A percentile compares a stretch with the other conserved stretches of the same genome.
Evolutionary conservation across 2,113 vertebrate genomes (phyloP).

Genomic region (Xiphophorus maculatus): DNA sequence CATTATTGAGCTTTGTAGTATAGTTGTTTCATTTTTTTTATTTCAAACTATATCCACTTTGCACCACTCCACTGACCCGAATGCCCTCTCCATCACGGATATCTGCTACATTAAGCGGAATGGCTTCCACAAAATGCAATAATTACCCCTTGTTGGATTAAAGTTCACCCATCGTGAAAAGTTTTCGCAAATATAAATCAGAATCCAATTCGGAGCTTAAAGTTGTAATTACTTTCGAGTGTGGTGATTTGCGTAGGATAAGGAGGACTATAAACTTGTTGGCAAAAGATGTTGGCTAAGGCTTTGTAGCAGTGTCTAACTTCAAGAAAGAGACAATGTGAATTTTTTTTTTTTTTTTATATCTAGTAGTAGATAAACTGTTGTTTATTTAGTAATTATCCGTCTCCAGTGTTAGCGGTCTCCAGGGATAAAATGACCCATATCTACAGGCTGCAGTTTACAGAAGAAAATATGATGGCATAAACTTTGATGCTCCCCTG

Average conservation of each 20-base stretch:
- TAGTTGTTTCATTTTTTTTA: neutral
- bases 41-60: neutral
- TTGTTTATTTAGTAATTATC: neutral
- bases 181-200: neutral
- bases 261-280: neutral
- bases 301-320: neutral
- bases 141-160: neutral
- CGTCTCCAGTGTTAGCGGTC: neutral
- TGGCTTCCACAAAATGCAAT: neutral
- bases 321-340: neutral
- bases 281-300: neutral
- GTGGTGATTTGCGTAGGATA: neutral
- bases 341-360: neutral
- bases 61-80: neutral
- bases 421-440: no score
- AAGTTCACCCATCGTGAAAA: neutral
- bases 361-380: neutral
- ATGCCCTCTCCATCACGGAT: neutral
- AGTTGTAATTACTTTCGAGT: neutral
- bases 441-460: neutral
- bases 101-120: neutral
- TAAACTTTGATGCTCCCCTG: neutral
- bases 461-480: neutral
- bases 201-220: neutral
- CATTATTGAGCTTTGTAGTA: neutral